Evolutionary conservation across 1,140 invertebrate genomes (phyloP).

Genomic region (Aphaenogaster rudis): DNA sequence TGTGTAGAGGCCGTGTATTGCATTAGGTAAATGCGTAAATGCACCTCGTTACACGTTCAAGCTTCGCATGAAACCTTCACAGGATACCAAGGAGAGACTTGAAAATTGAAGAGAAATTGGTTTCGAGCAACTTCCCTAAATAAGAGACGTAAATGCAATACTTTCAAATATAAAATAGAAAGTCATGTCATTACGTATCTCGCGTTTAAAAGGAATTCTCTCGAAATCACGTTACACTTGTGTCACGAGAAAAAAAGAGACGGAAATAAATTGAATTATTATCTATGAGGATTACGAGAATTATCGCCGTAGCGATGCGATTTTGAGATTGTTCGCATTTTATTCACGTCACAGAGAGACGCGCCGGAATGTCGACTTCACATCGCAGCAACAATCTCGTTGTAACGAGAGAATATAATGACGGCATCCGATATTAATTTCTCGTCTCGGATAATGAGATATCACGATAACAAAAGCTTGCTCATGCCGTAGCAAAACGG

Average conservation of each 20-base stretch:
- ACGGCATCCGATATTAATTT: slow-evolving; percentile 59
- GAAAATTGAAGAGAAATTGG: slow-evolving; percentile 31
- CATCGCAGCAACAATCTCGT: slow-evolving; percentile 33
- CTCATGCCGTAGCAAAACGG: slow-evolving; percentile 28
- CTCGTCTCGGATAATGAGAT: slow-evolving; percentile 61
- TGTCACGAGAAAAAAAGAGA: no score
- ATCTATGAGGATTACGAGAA: background rate
- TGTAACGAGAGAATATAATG: slow-evolving; percentile 53
- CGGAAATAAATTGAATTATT: slow-evolving; percentile 31
- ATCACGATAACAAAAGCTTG: slow-evolving; percentile 52
- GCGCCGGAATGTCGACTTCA: slow-evolving; percentile 25
- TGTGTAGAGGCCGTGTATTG: slow-evolving; percentile 60
- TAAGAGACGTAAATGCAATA: background rate
- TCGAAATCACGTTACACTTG: background rate
- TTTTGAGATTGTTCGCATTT: slow-evolving; percentile 22
- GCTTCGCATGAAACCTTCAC: background rate
- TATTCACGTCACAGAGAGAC: background rate
- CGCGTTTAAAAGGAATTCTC: background rate
- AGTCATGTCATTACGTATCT: background rate
- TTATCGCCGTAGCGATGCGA: background rate
- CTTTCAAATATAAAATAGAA: background rate
- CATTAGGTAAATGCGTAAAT: slow-evolving; percentile 57
- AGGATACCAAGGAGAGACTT: background rate
- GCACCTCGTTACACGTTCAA: slow-evolving; percentile 20
- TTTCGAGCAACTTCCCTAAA: background rate